Evolutionary conservation across 2,113 vertebrate species (phyloP).

Genomic region (Petrocephalus microphthalmus): DNA sequence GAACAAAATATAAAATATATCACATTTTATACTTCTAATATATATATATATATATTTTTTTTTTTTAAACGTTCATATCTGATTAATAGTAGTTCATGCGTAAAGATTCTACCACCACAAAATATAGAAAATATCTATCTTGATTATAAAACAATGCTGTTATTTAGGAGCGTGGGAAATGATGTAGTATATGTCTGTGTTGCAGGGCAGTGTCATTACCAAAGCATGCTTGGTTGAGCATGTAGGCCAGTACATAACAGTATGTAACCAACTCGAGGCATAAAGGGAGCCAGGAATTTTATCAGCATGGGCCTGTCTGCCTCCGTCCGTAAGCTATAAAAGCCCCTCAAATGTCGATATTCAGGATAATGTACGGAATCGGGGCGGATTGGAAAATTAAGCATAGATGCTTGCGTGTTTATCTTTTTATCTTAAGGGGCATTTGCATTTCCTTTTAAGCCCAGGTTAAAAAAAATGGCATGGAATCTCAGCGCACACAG

Average conservation of each 20-base stretch:
- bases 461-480: not conserved
- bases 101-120: not conserved
- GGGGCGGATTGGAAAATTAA: not conserved
- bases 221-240: constrained; percentile 64
- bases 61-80: not conserved
- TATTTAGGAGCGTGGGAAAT: not conserved
- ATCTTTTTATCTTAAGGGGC: not conserved
- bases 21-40: not conserved
- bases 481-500: not conserved
- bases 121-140: not conserved
- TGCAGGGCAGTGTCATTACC: constrained; percentile 54
- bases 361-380: not conserved
- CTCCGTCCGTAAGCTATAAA: not conserved
- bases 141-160: not conserved
- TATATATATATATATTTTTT: too few relatives aligned
- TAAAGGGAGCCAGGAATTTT: constrained; percentile 41
- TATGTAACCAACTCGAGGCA: constrained; percentile 54
- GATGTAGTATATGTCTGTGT: constrained; percentile 31
- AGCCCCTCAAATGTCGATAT: not conserved
- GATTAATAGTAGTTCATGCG: not conserved
- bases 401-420: not conserved
- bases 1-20: not conserved
- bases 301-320: not conserved
- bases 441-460: constrained; percentile 1
- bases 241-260: constrained; percentile 64